Evolutionary conservation across 2,888 invertebrate species (phyloP).

Genomic region (Timema podura): DNA sequence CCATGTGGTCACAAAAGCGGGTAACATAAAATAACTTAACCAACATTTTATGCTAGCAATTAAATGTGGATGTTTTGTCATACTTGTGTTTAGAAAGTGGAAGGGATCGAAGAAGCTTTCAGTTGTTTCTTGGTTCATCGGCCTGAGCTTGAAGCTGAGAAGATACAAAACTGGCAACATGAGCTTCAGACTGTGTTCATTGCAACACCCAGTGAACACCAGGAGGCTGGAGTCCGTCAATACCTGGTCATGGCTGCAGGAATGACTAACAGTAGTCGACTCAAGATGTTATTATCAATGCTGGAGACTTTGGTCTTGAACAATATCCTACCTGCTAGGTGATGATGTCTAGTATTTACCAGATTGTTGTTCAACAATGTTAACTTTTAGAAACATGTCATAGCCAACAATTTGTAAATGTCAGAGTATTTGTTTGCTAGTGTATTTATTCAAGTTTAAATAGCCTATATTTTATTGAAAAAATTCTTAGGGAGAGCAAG

Average conservation of each 20-base stretch:
- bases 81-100: slow-evolving; percentile 60
- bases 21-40: neutral
- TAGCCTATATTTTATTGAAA: too few relatives aligned
- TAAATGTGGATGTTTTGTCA: neutral
- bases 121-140: slow-evolving; percentile 81
- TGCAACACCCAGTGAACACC: slow-evolving; percentile 63
- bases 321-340: slow-evolving; percentile 73
- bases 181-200: slow-evolving; percentile 65
- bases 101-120: slow-evolving; percentile 84
- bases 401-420: too few relatives aligned
- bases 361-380: too few relatives aligned
- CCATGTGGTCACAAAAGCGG: too few relatives aligned
- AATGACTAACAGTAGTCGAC: slow-evolving; percentile 68
- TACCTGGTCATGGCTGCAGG: slow-evolving; percentile 69
- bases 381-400: too few relatives aligned
- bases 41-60: neutral
- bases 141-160: slow-evolving; percentile 64
- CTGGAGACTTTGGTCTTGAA: slow-evolving; percentile 71
- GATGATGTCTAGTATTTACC: slow-evolving; percentile 27
- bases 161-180: slow-evolving; percentile 62
- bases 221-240: slow-evolving; percentile 70
- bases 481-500: too few relatives aligned
- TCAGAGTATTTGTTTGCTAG: too few relatives aligned
- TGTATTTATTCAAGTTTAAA: too few relatives aligned
- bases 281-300: slow-evolving; percentile 70